Conservation (phyloP, 2,797 vertebrate genomes). For the Rhynchonycteris naso region DNA sequence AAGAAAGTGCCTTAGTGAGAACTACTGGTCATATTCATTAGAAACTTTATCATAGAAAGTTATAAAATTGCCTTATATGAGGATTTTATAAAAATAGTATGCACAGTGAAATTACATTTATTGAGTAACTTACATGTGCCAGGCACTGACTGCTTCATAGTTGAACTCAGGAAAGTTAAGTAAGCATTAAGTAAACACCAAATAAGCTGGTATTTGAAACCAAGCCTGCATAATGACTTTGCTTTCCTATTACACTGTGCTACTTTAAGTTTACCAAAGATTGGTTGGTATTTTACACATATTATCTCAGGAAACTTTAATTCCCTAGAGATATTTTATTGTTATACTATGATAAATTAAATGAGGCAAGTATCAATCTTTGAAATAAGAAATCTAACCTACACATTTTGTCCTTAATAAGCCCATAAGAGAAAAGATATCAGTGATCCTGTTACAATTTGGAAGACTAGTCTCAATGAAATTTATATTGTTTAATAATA, state of each 20-base stretch:
- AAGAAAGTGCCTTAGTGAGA: not conserved
- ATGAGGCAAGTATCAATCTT: not conserved
- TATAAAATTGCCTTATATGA: conserved; percentile 13
- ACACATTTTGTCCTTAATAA: not conserved
- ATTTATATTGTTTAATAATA: conserved; percentile 22
- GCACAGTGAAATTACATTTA: not conserved
- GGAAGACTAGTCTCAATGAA: not conserved
- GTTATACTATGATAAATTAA: not conserved
- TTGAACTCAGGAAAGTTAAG: not conserved
- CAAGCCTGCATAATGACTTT: not conserved
- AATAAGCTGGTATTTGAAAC: not conserved
- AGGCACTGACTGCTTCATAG: not conserved
- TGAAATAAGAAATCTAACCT: conserved; percentile 12
- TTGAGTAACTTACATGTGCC: not conserved
- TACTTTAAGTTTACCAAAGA: not conserved
- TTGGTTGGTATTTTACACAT: not conserved
- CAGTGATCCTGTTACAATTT: not conserved
- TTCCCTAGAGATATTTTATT: not conserved
- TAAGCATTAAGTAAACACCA: not conserved
- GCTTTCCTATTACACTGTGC: not conserved
- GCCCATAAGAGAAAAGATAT: not conserved
- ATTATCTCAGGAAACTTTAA: not conserved
- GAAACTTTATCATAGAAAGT: not conserved
- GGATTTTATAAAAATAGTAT: not conserved
- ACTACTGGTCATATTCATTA: not conserved